phyloP scores from a whole-genome alignment of 2,888 invertebrate genomes.

The Drosophila ustulata region DNA sequence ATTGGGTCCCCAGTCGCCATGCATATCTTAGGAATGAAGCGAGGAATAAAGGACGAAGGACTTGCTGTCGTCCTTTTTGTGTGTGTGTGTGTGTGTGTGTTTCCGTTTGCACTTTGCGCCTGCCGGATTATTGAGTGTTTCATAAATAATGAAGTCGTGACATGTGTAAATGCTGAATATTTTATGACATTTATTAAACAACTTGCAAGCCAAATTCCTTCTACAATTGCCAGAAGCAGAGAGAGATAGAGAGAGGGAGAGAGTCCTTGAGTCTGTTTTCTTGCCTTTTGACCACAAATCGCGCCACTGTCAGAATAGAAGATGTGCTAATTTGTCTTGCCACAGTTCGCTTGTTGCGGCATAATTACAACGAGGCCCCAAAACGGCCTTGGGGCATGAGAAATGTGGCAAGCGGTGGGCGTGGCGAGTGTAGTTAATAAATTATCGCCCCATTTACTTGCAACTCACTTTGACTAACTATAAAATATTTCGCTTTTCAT shows the following conservation, averaged over 20 bases:
- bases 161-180: constrained; percentile 56
- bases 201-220: constrained; percentile 29
- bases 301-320: constrained; percentile 65
- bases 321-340: constrained; percentile 57
- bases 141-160: constrained; percentile 53
- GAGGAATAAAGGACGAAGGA: neutral
- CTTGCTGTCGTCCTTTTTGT: constrained; percentile 14
- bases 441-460: constrained; percentile 56
- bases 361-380: constrained; percentile 37
- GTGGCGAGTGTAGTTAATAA: constrained; percentile 42
- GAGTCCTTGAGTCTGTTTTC: neutral
- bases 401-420: constrained; percentile 14
- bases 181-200: constrained; percentile 56
- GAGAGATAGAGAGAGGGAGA: neutral
- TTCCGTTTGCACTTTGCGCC: constrained; percentile 2
- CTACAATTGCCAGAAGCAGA: constrained; percentile 14
- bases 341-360: constrained; percentile 21
- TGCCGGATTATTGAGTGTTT: constrained; percentile 47
- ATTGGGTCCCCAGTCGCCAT: constrained; percentile 48
- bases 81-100: constrained; percentile 1
- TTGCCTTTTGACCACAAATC: constrained; percentile 62
- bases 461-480: constrained; percentile 22
- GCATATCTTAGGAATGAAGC: constrained; percentile 30
- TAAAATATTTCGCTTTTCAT: constrained; percentile 44
- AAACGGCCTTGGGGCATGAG: constrained; percentile 15